Conservation (phyloP, 2,797 vertebrate species). For the Manis javanica region DNA sequence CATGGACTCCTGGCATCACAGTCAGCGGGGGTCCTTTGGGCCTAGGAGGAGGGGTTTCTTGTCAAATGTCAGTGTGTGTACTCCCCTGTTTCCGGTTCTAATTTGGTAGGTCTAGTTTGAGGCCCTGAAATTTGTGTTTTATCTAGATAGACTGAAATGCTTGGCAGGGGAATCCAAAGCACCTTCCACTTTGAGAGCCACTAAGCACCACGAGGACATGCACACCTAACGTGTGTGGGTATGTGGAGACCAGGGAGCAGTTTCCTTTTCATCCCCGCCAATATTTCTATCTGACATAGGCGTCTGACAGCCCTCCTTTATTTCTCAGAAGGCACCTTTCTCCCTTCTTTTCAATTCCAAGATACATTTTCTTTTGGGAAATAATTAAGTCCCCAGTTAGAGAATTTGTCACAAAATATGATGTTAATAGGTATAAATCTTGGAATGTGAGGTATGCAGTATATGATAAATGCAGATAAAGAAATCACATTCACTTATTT, state of each 20-base stretch:
- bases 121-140: background rate
- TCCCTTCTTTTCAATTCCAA: slow-evolving; percentile 9
- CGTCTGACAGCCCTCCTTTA: background rate
- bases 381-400: background rate
- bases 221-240: background rate
- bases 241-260: background rate
- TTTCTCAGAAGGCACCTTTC: background rate
- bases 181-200: background rate
- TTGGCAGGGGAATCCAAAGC: background rate
- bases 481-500: background rate
- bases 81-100: background rate
- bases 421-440: background rate
- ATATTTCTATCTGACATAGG: background rate
- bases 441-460: background rate
- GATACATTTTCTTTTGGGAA: slow-evolving; percentile 29
- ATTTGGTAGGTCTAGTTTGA: background rate
- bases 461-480: background rate
- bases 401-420: background rate
- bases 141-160: background rate
- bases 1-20: background rate
- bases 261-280: background rate
- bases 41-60: background rate
- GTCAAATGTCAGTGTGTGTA: background rate
- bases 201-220: background rate
- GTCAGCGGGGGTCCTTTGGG: background rate